Conservation (phyloP, 1,140 invertebrate species). For the Trichonephila inaurata region DNA sequence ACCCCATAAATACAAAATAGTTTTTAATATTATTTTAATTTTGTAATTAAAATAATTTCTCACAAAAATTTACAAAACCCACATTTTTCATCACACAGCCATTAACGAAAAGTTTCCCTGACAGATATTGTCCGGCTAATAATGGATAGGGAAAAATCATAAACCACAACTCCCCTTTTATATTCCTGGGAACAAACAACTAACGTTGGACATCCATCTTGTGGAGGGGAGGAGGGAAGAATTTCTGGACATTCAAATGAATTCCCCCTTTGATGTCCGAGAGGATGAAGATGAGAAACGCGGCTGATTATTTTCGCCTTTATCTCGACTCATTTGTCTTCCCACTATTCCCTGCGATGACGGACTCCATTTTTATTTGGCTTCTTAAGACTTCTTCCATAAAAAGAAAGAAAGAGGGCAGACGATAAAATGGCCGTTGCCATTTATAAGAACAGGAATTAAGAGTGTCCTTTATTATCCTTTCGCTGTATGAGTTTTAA, state of each 20-base stretch:
- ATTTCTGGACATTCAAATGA: slow-evolving; percentile 30
- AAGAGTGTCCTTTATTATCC: too few relatives aligned
- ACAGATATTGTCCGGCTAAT: neutral
- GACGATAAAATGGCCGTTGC: too few relatives aligned
- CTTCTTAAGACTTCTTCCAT: neutral
- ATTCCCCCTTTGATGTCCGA: slow-evolving; percentile 16
- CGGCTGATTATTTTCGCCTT: slow-evolving; percentile 49
- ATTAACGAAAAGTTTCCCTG: too few relatives aligned
- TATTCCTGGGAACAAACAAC: neutral
- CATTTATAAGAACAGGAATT: too few relatives aligned
- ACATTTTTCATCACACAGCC: too few relatives aligned
- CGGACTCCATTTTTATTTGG: slow-evolving; percentile 23
- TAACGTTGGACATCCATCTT: neutral
- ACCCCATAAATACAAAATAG: too few relatives aligned
- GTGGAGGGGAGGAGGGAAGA: neutral
- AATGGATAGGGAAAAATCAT: neutral
- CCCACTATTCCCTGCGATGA: neutral
- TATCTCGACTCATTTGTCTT: slow-evolving; percentile 45
- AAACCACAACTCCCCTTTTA: neutral
- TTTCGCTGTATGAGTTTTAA: neutral
- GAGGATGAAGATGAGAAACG: slow-evolving; percentile 51
- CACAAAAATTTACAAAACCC: too few relatives aligned
- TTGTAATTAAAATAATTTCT: too few relatives aligned
- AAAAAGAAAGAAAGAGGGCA: neutral
- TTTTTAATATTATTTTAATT: too few relatives aligned